Conservation (phyloP, 2,888 invertebrate genomes). For the Deilephila elpenor region DNA sequence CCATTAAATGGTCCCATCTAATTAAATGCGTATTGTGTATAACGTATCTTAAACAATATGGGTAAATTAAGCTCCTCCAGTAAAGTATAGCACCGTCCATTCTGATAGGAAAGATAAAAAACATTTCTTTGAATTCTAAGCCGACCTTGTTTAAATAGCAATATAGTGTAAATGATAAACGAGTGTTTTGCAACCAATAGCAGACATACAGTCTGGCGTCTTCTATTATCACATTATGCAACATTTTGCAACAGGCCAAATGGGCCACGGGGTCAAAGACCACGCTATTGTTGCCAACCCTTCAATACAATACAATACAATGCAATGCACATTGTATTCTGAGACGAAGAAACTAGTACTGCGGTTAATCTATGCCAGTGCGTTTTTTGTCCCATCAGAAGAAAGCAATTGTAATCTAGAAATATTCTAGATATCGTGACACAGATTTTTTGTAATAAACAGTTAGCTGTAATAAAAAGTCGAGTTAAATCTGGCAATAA, state of each 20-base stretch:
- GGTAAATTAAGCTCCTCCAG: not conserved
- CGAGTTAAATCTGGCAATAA: not conserved
- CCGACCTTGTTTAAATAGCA: slow-evolving; percentile 7
- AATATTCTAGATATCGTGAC: not conserved
- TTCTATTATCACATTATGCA: slow-evolving; percentile 53
- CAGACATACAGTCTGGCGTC: slow-evolving; percentile 41
- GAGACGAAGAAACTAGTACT: slow-evolving; percentile 33
- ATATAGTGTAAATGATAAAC: slow-evolving; percentile 13
- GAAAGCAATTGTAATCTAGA: slow-evolving; percentile 3
- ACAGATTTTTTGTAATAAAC: not conserved
- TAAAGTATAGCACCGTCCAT: not conserved
- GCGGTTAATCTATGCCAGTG: not conserved
- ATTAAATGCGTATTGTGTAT: too few relatives aligned
- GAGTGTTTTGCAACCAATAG: slow-evolving; percentile 30
- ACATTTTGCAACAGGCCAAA: slow-evolving; percentile 52
- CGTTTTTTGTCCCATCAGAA: not conserved
- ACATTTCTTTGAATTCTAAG: slow-evolving; percentile 15
- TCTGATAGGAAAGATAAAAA: slow-evolving; percentile 18
- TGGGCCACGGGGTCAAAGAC: slow-evolving; percentile 71
- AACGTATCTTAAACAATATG: too few relatives aligned
- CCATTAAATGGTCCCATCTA: too few relatives aligned
- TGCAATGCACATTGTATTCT: slow-evolving; percentile 44
- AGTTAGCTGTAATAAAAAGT: not conserved
- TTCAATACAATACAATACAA: slow-evolving; percentile 45
- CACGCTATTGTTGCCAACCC: slow-evolving; percentile 58